phyloP scores from a whole-genome alignment of 2,888 invertebrate species.

The Cryptosula pallasiana region DNA sequence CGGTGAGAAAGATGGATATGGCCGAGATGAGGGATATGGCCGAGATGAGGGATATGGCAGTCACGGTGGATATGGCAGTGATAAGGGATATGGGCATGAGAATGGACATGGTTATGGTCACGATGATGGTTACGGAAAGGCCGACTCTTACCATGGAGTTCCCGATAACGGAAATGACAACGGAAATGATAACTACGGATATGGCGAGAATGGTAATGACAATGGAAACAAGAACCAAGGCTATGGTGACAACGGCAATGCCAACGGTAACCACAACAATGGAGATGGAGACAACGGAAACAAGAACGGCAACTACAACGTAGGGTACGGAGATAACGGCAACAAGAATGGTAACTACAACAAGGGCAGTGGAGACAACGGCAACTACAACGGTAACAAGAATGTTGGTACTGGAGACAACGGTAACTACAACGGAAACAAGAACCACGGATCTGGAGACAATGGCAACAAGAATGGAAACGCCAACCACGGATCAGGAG shows the following conservation, averaged over 20 bases:
- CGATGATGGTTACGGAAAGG: background rate
- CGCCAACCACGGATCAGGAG: background rate
- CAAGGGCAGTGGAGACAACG: background rate
- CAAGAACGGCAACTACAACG: background rate
- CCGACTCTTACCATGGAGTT: background rate
- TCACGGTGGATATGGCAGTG: background rate
- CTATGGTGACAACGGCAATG: conserved; percentile 24
- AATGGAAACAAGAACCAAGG: conserved; percentile 24
- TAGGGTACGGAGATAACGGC: background rate
- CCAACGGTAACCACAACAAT: background rate
- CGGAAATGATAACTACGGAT: conserved; percentile 31
- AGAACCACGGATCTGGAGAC: conserved; percentile 5
- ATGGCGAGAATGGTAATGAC: conserved; percentile 24
- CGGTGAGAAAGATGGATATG: background rate
- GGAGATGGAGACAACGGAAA: background rate
- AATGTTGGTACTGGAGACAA: background rate
- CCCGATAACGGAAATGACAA: conserved; percentile 34
- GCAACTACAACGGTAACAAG: background rate
- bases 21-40: background rate
- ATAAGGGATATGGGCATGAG: background rate
- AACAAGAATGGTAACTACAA: background rate
- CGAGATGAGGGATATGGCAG: background rate
- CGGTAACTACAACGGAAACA: background rate
- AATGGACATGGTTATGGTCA: background rate
- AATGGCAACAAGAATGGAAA: background rate